phyloP scores from a whole-genome alignment of 2,888 invertebrate genomes.

The Eumerus sabulonum region DNA sequence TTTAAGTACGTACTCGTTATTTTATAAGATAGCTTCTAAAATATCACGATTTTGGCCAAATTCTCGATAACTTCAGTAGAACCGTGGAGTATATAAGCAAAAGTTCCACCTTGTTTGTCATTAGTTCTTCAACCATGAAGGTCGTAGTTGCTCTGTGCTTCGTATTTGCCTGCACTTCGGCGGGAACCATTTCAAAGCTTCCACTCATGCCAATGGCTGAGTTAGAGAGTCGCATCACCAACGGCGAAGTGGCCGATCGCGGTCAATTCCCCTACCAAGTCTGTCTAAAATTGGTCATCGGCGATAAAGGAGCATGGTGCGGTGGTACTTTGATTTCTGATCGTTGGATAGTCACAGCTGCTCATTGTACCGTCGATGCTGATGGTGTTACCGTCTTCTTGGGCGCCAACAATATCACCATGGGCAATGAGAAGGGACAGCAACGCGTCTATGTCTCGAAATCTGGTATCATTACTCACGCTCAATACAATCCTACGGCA shows the following conservation, averaged over 20 bases:
- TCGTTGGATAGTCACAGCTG: conserved; percentile 72
- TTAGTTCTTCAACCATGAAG: conserved; percentile 58
- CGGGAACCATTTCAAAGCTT: conserved; percentile 36
- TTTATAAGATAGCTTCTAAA: too few relatives aligned
- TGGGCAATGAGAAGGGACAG: conserved; percentile 66
- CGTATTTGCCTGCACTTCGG: conserved; percentile 56
- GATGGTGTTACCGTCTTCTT: conserved; percentile 68
- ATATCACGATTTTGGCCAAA: too few relatives aligned
- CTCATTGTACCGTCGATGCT: conserved; percentile 72
- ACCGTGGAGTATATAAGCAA: too few relatives aligned
- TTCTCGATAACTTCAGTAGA: too few relatives aligned
- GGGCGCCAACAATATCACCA: conserved; percentile 63
- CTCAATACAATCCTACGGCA: conserved; percentile 57
- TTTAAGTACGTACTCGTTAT: too few relatives aligned
- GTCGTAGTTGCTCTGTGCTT: conserved; percentile 60
- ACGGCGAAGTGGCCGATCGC: conserved; percentile 67
- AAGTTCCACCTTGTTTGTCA: too few relatives aligned
- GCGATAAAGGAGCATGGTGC: conserved; percentile 71
- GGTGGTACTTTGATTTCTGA: conserved; percentile 72
- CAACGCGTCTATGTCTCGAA: conserved; percentile 63
- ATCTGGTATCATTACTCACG: conserved; percentile 69
- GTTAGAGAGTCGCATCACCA: conserved; percentile 68
- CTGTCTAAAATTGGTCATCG: conserved; percentile 68
- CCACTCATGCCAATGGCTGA: conserved; percentile 70
- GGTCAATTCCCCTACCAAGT: conserved; percentile 70